phyloP scores from a whole-genome alignment of 1,140 invertebrate species.

The Pseudachorutes palmiensis region DNA sequence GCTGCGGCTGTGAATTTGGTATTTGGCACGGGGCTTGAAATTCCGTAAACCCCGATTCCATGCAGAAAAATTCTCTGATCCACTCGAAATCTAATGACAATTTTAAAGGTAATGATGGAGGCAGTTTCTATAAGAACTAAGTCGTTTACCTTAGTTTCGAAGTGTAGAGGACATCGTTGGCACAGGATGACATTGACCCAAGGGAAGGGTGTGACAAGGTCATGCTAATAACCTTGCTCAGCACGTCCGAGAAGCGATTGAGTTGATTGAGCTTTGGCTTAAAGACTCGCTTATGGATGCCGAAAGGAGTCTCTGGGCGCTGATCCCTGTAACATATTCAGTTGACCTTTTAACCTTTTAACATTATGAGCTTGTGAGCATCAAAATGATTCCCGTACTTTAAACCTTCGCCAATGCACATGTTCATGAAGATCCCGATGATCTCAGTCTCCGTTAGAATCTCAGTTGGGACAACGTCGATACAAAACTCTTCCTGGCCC shows the following conservation, averaged over 20 bases:
- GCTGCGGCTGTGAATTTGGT: constrained; percentile 29
- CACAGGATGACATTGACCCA: not conserved
- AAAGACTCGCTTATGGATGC: constrained; percentile 25
- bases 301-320: constrained; percentile 34
- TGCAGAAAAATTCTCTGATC: constrained; percentile 36
- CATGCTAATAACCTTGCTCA: constrained; percentile 28
- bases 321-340: constrained; percentile 40
- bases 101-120: not conserved
- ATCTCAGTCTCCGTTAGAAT: constrained; percentile 66
- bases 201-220: constrained; percentile 8
- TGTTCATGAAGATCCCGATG: constrained; percentile 73
- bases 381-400: constrained; percentile 60
- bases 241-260: constrained; percentile 32
- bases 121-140: not conserved
- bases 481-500: constrained; percentile 80
- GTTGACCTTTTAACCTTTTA: too few species aligned
- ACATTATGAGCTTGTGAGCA: too few species aligned
- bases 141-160: constrained; percentile 10
- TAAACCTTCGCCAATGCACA: constrained; percentile 51
- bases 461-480: constrained; percentile 66
- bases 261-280: constrained; percentile 35
- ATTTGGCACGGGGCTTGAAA: constrained; percentile 25
- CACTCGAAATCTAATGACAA: constrained; percentile 22
- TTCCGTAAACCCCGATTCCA: constrained; percentile 35
- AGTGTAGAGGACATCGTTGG: constrained; percentile 10